Conservation (phyloP, 2,797 vertebrate genomes). For the Kryptolebias ocellatus region DNA sequence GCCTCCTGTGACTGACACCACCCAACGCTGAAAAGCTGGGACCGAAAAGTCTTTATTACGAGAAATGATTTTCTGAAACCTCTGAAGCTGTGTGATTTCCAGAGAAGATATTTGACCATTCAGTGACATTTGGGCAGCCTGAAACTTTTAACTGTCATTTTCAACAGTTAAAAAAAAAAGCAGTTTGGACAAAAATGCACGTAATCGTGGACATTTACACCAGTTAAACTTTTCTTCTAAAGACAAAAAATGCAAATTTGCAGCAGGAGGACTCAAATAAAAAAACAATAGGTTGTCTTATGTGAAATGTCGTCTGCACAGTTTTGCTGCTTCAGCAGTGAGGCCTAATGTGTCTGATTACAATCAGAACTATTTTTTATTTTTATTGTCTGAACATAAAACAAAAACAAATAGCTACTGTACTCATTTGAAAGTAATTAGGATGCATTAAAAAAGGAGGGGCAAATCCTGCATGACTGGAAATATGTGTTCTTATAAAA, state of each 20-base stretch:
- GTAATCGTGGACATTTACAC: neutral
- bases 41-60: constrained; percentile 23
- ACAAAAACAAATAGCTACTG: neutral
- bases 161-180: neutral
- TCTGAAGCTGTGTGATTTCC: neutral
- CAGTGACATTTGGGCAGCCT: neutral
- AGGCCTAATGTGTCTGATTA: neutral
- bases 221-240: neutral
- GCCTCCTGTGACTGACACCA: constrained; percentile 20
- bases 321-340: neutral
- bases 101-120: constrained; percentile 11
- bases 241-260: neutral
- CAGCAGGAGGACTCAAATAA: neutral
- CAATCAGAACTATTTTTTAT: neutral
- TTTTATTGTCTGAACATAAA: neutral
- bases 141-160: neutral
- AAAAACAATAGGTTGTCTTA: neutral
- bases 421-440: neutral
- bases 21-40: constrained; percentile 14
- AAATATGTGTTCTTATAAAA: too few species aligned
- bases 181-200: neutral
- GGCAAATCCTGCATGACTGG: too few species aligned
- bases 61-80: constrained; percentile 8
- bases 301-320: constrained; percentile 10
- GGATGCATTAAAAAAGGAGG: neutral